Base-by-base conservation (phyloP, 2,888 invertebrate genomes). In the Acanthopleura granulata region DNA sequence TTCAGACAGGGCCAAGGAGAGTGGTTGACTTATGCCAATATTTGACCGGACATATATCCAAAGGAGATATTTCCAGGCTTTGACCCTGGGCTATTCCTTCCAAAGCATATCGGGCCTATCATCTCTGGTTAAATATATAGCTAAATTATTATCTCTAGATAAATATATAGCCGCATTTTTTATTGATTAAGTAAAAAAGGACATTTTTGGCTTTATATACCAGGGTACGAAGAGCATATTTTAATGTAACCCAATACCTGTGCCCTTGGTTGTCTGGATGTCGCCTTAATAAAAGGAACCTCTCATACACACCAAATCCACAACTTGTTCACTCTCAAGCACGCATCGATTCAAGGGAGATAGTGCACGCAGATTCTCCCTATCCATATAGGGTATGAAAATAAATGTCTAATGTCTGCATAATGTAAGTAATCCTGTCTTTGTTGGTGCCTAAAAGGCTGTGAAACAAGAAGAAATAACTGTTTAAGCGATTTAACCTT, bases 21-120 rank as follows among this genome's bases (percentile, higher is more conserved):
- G 66, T 66, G 29, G 16, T 18, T 16, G 18, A 66, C 29, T 66
- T 66, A 66, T 66, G 16, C 25, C 66, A 66, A 66, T 66, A 27
- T 66, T 66, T 66, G 29, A 25, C 22, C 27, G 16, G 14, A 66
- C 29, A 27, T 66, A 66, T 66, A 57, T 66, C 66, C 6, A 57
- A 22, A 22, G 18, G 57, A n/a, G 18, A 22, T n/a, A 57, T 57
- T 57, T 57, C 40, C 40, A 40, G 40, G 40, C 4, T 40, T 40
- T 40, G 40, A 40, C 40, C 40, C 40, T 40, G 4, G 9, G 40
- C 40, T 40, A 40, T 40, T 40, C 40, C 4, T 40, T 40, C 40
- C 9, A 40, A 40, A 40, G 9, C 40, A 40, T 9, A 40, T 9
- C 40, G 40, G 3, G 40, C 22, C 57, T 57, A n/a, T 57, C 12